phyloP scores from a whole-genome alignment of 2,113 vertebrate genomes.

The Mastomys natalensis region DNA sequence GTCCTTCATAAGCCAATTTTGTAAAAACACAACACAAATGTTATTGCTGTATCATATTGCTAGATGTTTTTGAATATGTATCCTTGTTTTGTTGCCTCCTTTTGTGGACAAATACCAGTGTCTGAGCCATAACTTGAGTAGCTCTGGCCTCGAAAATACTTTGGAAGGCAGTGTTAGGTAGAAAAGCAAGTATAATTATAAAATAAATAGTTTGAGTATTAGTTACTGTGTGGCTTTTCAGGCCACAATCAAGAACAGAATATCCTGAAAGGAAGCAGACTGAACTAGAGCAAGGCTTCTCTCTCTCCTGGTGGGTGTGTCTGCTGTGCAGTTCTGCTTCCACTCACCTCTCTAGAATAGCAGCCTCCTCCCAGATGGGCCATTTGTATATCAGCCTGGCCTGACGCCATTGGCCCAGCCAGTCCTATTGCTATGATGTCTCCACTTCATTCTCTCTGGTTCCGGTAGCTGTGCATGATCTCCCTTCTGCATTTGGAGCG shows the following conservation, averaged over 20 bases:
- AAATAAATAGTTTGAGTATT: not conserved
- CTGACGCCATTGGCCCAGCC: not conserved
- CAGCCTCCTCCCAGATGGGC: not conserved
- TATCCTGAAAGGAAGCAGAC: not conserved
- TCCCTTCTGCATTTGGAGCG: not conserved
- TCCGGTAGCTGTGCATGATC: not conserved
- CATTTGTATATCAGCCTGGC: not conserved
- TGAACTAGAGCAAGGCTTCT: not conserved
- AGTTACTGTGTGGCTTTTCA: not conserved
- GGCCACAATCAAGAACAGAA: not conserved
- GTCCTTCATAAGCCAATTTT: not conserved
- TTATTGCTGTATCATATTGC: not conserved
- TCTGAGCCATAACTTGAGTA: not conserved
- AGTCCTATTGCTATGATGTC: not conserved
- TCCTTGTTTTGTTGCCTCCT: not conserved
- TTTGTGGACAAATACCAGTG: not conserved
- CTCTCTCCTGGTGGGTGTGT: not conserved
- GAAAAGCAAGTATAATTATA: not conserved
- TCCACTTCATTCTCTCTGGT: not conserved
- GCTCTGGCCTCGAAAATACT: not conserved
- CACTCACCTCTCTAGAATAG: not conserved
- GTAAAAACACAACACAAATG: not conserved
- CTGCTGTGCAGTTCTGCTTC: fast-evolving
- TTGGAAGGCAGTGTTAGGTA: not conserved
- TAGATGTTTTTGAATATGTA: not conserved